These are phyloP conservation scores for Actinopyga echinites DNA, from an alignment of 53 echinoderm and acorn worm species.

Conservation along the genomic window DNA sequence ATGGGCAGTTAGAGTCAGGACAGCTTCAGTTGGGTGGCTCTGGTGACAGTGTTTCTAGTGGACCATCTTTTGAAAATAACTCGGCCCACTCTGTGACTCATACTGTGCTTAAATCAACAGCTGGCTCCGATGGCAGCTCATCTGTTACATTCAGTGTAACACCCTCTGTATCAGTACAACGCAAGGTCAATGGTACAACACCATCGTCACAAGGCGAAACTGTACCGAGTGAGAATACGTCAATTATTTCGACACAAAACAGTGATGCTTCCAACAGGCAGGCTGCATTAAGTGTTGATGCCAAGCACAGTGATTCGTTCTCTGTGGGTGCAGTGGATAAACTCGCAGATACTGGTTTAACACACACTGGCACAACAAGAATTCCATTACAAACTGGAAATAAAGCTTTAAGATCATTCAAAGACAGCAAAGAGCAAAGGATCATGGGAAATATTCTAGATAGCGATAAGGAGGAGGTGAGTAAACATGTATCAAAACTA, in stretches of 20 bases:
- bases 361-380: too few relatives aligned
- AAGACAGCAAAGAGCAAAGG: neutral
- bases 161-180: neutral
- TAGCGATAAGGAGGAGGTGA: constrained; percentile 24
- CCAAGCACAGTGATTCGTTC: neutral
- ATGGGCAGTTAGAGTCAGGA: neutral
- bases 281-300: constrained; percentile 12
- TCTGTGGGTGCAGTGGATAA: too few relatives aligned
- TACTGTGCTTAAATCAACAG: neutral
- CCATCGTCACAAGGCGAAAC: neutral
- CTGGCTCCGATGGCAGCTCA: neutral
- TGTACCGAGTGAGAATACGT: neutral
- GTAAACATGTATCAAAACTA: neutral
- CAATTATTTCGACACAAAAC: constrained; percentile 18
- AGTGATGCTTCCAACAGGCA: neutral
- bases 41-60: neutral
- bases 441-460: constrained; percentile 36
- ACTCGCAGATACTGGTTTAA: too few relatives aligned
- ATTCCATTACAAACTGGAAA: constrained; percentile 1
- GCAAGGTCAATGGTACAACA: constrained; percentile 7
- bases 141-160: neutral
- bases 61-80: neutral
- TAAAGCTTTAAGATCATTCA: constrained; percentile 14
- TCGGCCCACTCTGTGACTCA: neutral
- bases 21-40: too few relatives aligned